A percentile compares a stretch with the other conserved stretches of the same genome.
Conservation (phyloP, 1,140 invertebrate genomes). For the Phocides pigmalion region DNA sequence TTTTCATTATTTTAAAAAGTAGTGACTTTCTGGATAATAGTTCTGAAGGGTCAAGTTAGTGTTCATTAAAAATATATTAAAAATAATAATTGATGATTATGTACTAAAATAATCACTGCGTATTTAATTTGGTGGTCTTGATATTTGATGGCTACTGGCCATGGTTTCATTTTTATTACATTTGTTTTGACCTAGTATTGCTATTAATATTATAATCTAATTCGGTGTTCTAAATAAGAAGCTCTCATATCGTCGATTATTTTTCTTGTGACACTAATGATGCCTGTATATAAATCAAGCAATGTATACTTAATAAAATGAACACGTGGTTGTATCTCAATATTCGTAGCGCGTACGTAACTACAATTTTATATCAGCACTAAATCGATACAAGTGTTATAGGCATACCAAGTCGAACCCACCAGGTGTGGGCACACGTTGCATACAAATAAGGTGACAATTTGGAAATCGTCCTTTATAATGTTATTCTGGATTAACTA, state of each 20-base stretch:
- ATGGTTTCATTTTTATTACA: no score
- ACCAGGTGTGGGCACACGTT: slow-evolving; percentile 44
- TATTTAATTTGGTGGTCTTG: no score
- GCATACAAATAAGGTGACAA: slow-evolving; percentile 62
- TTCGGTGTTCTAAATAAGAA: background rate
- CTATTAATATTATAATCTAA: no score
- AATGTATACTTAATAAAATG: slow-evolving; percentile 28
- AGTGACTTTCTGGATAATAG: no score
- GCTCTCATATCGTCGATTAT: background rate
- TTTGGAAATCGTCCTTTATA: slow-evolving; percentile 45
- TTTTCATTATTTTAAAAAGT: no score
- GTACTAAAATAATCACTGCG: no score
- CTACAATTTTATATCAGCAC: slow-evolving; percentile 76
- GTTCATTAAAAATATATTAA: no score
- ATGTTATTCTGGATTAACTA: slow-evolving; percentile 7
- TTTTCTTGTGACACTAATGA: background rate
- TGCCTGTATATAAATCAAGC: background rate
- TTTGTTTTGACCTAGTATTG: no score
- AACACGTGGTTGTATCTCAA: slow-evolving; percentile 33
- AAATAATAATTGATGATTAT: no score
- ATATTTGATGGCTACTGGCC: no score
- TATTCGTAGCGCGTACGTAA: slow-evolving; percentile 56
- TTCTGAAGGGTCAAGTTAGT: no score
- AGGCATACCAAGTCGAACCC: slow-evolving; percentile 65
- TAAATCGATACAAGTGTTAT: slow-evolving; percentile 62